Conservation (phyloP, 2,888 invertebrate species). For the Spicauda simplicius region DNA sequence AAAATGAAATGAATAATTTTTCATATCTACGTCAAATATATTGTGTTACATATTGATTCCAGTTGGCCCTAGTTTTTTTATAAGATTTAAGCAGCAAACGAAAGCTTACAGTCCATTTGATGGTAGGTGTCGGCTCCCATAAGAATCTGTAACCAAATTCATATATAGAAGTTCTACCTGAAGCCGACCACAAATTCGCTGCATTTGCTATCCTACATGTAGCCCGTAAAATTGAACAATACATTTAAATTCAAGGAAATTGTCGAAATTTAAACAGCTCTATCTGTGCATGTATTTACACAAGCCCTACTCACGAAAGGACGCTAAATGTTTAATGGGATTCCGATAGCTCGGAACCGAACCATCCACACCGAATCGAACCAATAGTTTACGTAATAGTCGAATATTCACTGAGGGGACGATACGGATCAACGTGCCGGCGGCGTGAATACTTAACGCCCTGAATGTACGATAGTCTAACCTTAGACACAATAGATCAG, state of each 20-base stretch:
- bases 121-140: too few relatives aligned
- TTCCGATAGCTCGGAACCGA: conserved; percentile 17
- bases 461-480: conserved; percentile 15
- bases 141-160: too few relatives aligned
- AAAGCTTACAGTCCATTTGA: too few relatives aligned
- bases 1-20: too few relatives aligned
- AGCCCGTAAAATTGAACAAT: neutral
- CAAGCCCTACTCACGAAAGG: neutral
- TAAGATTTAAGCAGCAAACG: too few relatives aligned
- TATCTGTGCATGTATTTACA: neutral
- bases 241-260: neutral
- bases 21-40: too few relatives aligned
- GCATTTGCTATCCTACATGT: neutral
- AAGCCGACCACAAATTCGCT: too few relatives aligned
- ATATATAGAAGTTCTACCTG: too few relatives aligned
- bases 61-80: too few relatives aligned
- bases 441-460: conserved; percentile 25
- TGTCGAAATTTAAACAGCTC: neutral
- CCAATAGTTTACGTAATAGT: conserved; percentile 26
- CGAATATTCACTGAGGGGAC: conserved; percentile 29
- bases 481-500: conserved; percentile 18
- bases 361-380: conserved; percentile 17
- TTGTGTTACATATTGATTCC: too few relatives aligned
- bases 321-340: conserved; percentile 18
- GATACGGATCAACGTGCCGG: conserved; percentile 22